Evolutionary conservation across 2,113 vertebrate species (phyloP).

Genomic region (Leptodactylus fuscus): DNA sequence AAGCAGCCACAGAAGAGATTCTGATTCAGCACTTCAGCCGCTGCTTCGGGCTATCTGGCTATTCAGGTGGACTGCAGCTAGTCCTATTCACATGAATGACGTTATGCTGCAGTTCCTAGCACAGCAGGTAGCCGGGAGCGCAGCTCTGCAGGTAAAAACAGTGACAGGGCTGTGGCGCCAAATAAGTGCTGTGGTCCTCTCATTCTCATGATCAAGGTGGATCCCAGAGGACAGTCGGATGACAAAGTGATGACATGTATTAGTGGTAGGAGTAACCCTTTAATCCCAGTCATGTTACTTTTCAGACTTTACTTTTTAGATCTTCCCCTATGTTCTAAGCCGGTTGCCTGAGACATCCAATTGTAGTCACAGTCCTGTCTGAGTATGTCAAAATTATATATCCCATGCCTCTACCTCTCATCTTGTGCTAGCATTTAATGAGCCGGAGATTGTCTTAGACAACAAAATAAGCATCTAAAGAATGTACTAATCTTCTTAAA

Average conservation of each 20-base stretch:
- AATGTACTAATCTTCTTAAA: constrained; percentile 39
- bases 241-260: not conserved
- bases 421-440: not conserved
- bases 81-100: too few species aligned
- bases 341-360: not conserved
- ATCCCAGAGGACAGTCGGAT: not conserved
- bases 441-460: constrained; percentile 1
- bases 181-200: too few species aligned
- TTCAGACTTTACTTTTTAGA: too few species aligned
- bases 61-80: too few species aligned
- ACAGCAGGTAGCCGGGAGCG: too few species aligned
- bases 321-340: not conserved
- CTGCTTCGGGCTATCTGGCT: too few species aligned
- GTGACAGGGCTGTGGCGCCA: too few species aligned
- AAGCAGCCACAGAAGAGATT: too few species aligned
- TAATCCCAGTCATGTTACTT: not conserved
- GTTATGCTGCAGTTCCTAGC: too few species aligned
- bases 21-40: too few species aligned
- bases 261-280: not conserved
- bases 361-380: not conserved
- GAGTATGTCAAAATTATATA: not conserved
- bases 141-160: too few species aligned
- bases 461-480: constrained; percentile 37
- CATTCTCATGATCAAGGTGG: not conserved
- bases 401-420: not conserved